These are phyloP conservation scores for Drosophila merina DNA, from an alignment of 2,888 invertebrate genomes.

Conservation along the genomic window DNA sequence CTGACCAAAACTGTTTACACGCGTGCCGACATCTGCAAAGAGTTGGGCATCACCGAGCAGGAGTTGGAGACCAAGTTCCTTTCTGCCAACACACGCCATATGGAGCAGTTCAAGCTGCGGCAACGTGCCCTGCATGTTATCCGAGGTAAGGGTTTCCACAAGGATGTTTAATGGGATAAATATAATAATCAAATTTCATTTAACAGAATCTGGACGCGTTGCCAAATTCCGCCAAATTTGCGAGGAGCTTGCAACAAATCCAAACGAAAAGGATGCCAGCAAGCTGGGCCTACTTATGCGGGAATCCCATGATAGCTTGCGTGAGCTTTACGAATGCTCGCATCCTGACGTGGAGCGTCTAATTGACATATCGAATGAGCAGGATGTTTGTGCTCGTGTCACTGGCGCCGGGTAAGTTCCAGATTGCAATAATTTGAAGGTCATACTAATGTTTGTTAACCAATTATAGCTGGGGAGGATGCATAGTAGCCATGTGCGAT, in stretches of 20 bases:
- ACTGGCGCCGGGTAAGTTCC: conserved; percentile 94
- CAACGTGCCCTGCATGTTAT: conserved; percentile 96
- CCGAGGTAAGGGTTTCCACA: conserved; percentile 85
- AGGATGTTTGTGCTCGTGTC: conserved; percentile 92
- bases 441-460: not conserved
- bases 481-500: conserved; percentile 90
- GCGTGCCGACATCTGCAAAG: conserved; percentile 87
- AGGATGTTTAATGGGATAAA: no score
- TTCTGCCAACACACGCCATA: conserved; percentile 87
- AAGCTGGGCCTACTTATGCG: conserved; percentile 93
- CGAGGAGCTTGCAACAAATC: conserved; percentile 58
- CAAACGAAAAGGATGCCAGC: conserved; percentile 64
- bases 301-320: conserved; percentile 93
- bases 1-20: conserved; percentile 89
- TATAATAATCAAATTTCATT: not conserved
- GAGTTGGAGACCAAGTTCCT: conserved; percentile 88
- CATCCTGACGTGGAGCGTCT: conserved; percentile 93
- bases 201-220: conserved; percentile 93
- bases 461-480: conserved; percentile 95
- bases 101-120: conserved; percentile 89
- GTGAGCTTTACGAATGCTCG: conserved; percentile 95
- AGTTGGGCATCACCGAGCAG: conserved; percentile 86
- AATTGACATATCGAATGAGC: conserved; percentile 89
- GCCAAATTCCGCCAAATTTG: conserved; percentile 89
- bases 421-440: not conserved